Evolutionary conservation across 2,888 invertebrate species (phyloP), one percentile per base, ranked within the genome.

Genomic region (Plagodis pulveraria): DNA sequence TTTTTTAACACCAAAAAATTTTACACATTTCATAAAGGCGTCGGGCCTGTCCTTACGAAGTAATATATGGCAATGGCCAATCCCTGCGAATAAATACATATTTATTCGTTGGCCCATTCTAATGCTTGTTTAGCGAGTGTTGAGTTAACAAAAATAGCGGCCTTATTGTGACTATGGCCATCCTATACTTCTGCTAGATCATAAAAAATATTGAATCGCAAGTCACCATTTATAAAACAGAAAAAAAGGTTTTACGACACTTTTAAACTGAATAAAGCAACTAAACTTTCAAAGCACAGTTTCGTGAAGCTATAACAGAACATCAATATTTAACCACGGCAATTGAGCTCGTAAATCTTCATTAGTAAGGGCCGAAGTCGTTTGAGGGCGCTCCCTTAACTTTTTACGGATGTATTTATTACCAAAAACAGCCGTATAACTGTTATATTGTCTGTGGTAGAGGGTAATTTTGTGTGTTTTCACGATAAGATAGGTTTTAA

Each of bases 281-380:
- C 38, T n/a, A 32, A 53, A 40, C 40, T 53, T 45, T 7, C 7
- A 46, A 47, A 49, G 53, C 53, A 45, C 45, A 40, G 41, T 45
- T 49, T 34, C 34, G 34, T 46, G 35, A 57, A 10, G 10, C 48
- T 47, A 57, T 40, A 40, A 40, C 38, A 38, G 7, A 22, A 32
- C 58, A 54, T 61, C 55, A 59, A 67, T 62, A 50, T 61, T 56
- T 51, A 58, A 62, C 49, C 57, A 64, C 58, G 60, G 58, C 46
- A 67, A 57, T 67, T 64, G 48, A 22, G 45, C 35, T 49, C 57
- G 55, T 67, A 67, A 67, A 61, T 67, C 61, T 53, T 61, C 63
- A 65, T 63, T 62, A 62, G 9, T 38, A 57, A 40, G 61, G 43
- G 32, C 53, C 12, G 57, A 36, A 63, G 57, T 65, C 65, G 61